Percentiles rank a stretch among this genome's conserved stretches.
phyloP scores from a whole-genome alignment of 2,888 invertebrate species.

The Rhimphoctona megacephalus region DNA sequence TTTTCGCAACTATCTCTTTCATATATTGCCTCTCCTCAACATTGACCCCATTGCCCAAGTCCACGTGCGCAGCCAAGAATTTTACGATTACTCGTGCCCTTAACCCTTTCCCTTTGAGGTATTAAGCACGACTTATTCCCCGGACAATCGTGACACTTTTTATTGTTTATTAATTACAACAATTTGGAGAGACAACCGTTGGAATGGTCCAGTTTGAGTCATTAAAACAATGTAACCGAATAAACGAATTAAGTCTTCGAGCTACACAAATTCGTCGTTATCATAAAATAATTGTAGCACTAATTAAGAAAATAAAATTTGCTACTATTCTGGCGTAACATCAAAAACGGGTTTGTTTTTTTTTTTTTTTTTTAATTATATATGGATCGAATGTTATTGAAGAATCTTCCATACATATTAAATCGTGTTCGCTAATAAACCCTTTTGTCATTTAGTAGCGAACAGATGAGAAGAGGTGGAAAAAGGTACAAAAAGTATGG shows the following conservation, averaged over 20 bases:
- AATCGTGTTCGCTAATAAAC: neutral
- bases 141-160: neutral
- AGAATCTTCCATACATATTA: too few species aligned
- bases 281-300: too few species aligned
- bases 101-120: neutral
- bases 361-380: too few species aligned
- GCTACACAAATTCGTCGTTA: too few species aligned
- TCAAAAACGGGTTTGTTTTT: too few species aligned
- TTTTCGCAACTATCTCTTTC: conserved; percentile 63
- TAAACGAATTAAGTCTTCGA: too few species aligned
- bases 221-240: neutral
- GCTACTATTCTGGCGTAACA: too few species aligned
- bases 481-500: neutral
- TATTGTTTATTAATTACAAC: neutral
- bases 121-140: neutral
- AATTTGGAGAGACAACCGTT: neutral
- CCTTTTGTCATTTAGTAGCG: neutral
- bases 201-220: neutral
- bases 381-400: too few species aligned
- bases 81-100: neutral
- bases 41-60: conserved; percentile 65
- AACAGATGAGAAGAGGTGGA: neutral
- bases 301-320: too few species aligned
- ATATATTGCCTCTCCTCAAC: conserved; percentile 45
- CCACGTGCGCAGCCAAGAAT: neutral